These are phyloP conservation scores for Aegithalos caudatus DNA, from an alignment of 2,113 vertebrate species.

Conservation along the genomic window DNA sequence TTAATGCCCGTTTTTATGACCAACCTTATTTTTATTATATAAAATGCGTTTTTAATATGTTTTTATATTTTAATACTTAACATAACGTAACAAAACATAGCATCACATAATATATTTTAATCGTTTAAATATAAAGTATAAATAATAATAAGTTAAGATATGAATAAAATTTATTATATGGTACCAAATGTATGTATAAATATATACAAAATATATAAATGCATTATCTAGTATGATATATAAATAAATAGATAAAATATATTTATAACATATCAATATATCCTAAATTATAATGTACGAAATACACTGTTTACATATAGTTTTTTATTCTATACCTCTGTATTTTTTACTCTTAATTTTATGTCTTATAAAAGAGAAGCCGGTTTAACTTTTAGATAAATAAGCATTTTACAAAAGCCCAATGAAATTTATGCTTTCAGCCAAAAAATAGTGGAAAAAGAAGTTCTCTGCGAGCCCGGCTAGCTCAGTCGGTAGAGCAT, in stretches of 20 bases:
- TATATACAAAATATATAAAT: neutral
- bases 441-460: fast-evolving
- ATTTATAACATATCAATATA: neutral
- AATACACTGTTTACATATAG: neutral
- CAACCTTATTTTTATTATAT: neutral
- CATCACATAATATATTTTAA: no score
- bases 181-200: neutral
- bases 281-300: no score
- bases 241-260: no score
- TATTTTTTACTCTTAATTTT: neutral
- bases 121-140: neutral
- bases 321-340: neutral
- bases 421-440: fast-evolving
- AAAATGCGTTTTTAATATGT: neutral
- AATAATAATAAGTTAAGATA: neutral
- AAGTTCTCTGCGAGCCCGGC: no score
- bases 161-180: no score
- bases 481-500: conserved; percentile 99
- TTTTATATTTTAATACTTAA: no score
- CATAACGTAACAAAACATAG: no score
- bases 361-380: fast-evolving
- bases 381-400: fast-evolving
- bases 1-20: neutral
- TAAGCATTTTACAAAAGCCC: fast-evolving
- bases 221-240: no score